Base-by-base conservation (phyloP, 2,113 vertebrate species). In the Pitta sordida region DNA sequence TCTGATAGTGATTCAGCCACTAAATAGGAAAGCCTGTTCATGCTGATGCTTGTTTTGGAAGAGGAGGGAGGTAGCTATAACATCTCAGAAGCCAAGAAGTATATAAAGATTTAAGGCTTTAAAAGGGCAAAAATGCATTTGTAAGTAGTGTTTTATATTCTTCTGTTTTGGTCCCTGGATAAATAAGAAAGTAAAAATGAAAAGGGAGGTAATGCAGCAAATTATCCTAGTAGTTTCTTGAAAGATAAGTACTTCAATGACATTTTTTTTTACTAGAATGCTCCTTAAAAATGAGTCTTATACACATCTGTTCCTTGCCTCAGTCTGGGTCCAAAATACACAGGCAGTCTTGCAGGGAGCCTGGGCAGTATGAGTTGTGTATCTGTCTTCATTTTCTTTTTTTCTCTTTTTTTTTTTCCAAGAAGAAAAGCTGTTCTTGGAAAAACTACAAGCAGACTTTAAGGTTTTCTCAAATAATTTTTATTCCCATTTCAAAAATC, bases 401-500 rank as follows among this genome's bases (percentile, higher is more conserved):
- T 29, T 13, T 22, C 59, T 75, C 69, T 62, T 29, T 13, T 22
- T 63, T 75, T 74, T 62, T 20, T 53, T 27, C 69, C 43, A 3
- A 15, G 7, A 58, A 39, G 48, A 51, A 84, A 76, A 85, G 29
- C 51, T 93, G 15, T 67, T 87, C 34, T 90, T 92, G 91, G 89
- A 90, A 85, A 91, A 88, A 32, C 19, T 80, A n/a, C 75, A 74
- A 77, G 67, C 30, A 87, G 51, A 37, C 51, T 77, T 85, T 18
- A 67, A 91, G 22, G 64, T 83, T 91, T 91, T 81, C 46, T 91
- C 55, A 63, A 80, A 67, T 81, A 90, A 60, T 59, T 95, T 81
- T 77, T 51, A 60, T 26, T 88, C n/a, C 21, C 48, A 1, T 77
- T 90, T 93, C 46, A 86, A 83, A 94, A 86, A 90, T 21, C 36